phyloP scores from a whole-genome alignment of 1,140 invertebrate genomes.

The Neodiprion virginianus region DNA sequence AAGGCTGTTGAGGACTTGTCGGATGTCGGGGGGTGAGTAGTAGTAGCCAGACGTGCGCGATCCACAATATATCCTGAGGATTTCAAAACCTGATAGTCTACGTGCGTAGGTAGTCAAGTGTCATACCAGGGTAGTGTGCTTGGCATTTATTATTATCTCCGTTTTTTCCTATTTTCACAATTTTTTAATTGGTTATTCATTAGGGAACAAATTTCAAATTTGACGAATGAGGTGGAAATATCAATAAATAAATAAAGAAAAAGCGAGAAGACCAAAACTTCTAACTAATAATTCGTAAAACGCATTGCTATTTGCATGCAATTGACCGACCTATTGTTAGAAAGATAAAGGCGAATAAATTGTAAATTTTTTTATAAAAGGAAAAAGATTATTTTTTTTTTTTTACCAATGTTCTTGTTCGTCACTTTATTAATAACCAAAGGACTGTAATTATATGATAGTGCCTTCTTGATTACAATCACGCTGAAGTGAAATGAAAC shows the following conservation, averaged over 20 bases:
- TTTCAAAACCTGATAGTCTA: constrained; percentile 34
- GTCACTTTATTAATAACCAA: neutral
- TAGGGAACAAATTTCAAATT: too few relatives aligned
- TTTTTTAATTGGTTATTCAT: neutral
- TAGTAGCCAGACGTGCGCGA: constrained; percentile 30
- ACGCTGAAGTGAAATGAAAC: neutral
- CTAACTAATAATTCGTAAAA: too few relatives aligned
- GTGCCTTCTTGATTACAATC: neutral
- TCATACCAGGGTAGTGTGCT: constrained; percentile 40
- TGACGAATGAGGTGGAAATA: too few relatives aligned
- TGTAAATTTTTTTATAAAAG: too few relatives aligned
- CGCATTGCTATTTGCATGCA: too few relatives aligned
- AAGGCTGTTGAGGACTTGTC: constrained; percentile 59
- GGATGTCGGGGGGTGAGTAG: constrained; percentile 67
- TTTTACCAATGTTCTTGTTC: too few relatives aligned
- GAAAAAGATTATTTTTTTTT: too few relatives aligned
- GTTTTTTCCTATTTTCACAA: neutral
- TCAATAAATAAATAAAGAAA: too few relatives aligned
- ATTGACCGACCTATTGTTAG: neutral
- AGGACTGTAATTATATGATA: neutral
- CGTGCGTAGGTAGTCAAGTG: constrained; percentile 38
- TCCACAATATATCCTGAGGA: constrained; percentile 34
- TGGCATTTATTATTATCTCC: constrained; percentile 42
- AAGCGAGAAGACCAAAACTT: too few relatives aligned
- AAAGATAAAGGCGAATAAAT: neutral